Conservation (phyloP, 2,113 vertebrate genomes). For the Aix galericulata region DNA sequence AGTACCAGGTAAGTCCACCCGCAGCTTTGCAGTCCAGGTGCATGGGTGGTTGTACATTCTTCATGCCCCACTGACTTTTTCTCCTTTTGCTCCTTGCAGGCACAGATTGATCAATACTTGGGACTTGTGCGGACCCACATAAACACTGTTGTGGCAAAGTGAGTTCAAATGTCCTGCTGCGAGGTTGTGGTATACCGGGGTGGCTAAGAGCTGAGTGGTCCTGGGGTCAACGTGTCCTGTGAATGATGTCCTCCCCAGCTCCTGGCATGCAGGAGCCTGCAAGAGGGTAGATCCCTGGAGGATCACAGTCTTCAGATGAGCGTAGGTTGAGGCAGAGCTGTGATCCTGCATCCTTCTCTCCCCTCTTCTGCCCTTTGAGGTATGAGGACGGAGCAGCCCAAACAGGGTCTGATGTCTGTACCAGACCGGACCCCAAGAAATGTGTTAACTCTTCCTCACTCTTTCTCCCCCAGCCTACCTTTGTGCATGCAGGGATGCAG, state of each 20-base stretch:
- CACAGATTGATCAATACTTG: constrained; percentile 97
- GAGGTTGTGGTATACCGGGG: neutral
- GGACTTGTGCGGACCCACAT: constrained; percentile 95
- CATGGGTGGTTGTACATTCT: neutral
- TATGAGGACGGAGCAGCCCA: neutral
- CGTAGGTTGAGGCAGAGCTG: neutral
- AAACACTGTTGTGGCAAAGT: constrained; percentile 96
- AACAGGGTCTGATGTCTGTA: neutral
- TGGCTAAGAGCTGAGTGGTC: neutral
- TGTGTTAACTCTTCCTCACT: neutral
- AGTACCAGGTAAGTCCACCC: constrained; percentile 89
- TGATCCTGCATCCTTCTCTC: neutral
- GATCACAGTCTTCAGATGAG: neutral
- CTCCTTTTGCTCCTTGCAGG: constrained; percentile 75
- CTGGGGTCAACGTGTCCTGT: accelerated
- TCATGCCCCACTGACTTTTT: neutral
- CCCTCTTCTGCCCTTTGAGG: neutral
- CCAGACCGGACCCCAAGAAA: neutral
- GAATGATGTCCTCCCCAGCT: neutral
- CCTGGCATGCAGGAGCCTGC: neutral
- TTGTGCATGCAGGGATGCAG: neutral
- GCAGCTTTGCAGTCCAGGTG: neutral
- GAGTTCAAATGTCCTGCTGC: constrained; percentile 71
- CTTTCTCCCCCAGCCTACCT: neutral
- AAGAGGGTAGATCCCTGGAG: neutral